These are phyloP conservation scores for Athripsodes cinereus DNA, from an alignment of 2,888 invertebrate species.

Conservation along the genomic window DNA sequence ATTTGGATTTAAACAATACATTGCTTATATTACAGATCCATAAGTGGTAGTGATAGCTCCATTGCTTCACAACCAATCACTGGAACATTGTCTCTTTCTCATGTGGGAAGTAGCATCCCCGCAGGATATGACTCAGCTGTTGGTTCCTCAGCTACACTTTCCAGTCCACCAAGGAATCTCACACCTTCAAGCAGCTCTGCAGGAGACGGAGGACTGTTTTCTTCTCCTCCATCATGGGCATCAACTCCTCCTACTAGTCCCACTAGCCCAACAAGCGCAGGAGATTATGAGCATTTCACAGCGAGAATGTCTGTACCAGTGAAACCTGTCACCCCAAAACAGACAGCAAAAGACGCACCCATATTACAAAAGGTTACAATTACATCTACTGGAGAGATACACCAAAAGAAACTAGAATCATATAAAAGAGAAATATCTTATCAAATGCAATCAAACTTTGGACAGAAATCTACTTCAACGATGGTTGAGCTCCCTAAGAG, in stretches of 20 bases:
- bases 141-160: constrained; percentile 54
- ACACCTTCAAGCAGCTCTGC: constrained; percentile 36
- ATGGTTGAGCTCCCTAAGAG: constrained; percentile 35
- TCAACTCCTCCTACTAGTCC: constrained; percentile 54
- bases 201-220: constrained; percentile 38
- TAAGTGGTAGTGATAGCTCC: constrained; percentile 47
- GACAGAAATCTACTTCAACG: constrained; percentile 29
- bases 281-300: constrained; percentile 33
- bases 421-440: constrained; percentile 26
- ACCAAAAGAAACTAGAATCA: constrained; percentile 34
- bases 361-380: constrained; percentile 56
- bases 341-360: constrained; percentile 29
- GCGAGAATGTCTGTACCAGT: constrained; percentile 29
- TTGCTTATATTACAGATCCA: constrained; percentile 30
- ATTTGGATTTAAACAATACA: not conserved
- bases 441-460: constrained; percentile 20
- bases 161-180: constrained; percentile 46
- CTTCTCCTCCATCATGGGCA: constrained; percentile 54
- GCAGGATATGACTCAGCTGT: constrained; percentile 56
- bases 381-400: constrained; percentile 53
- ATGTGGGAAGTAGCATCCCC: constrained; percentile 34
- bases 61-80: constrained; percentile 39
- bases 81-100: constrained; percentile 37
- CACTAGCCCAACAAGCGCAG: constrained; percentile 39
- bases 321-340: constrained; percentile 33